Percentiles rank a stretch among this genome's conserved stretches.
Evolutionary conservation across 2,113 vertebrate species (phyloP).

Genomic region (Myrmecobius fasciatus): DNA sequence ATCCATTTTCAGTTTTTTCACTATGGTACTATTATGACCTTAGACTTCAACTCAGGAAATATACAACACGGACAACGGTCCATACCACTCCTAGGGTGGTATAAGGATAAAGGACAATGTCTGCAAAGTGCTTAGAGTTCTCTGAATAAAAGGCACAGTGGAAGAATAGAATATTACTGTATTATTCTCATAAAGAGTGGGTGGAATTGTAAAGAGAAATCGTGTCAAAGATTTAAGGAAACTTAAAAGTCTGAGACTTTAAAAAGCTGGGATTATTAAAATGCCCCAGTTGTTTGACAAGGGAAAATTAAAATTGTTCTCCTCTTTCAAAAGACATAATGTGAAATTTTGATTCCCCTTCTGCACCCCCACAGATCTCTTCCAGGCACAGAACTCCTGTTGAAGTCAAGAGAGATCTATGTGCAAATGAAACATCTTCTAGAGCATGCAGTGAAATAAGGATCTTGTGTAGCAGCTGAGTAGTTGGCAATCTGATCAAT

Average conservation of each 20-base stretch:
- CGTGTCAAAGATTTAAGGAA: conserved; percentile 71
- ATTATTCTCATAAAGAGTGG: conserved; percentile 64
- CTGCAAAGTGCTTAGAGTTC: conserved; percentile 56
- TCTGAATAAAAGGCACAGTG: conserved; percentile 32
- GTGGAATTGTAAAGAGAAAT: conserved; percentile 74
- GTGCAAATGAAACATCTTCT: neutral
- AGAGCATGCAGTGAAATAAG: neutral
- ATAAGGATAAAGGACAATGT: conserved; percentile 50
- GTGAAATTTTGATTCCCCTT: conserved; percentile 51
- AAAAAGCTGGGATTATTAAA: conserved; percentile 76
- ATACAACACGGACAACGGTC: neutral
- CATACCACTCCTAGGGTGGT: conserved; percentile 36
- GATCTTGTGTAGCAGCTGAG: neutral
- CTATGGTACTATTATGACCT: neutral
- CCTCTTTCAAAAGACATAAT: conserved; percentile 59
- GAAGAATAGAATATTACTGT: conserved; percentile 55
- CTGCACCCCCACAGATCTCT: conserved; percentile 25
- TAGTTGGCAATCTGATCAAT: rapidly evolving
- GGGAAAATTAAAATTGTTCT: conserved; percentile 79
- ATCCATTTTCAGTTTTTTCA: rapidly evolving
- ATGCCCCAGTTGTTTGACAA: conserved; percentile 75
- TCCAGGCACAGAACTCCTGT: neutral
- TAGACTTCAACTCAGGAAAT: neutral
- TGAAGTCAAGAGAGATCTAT: neutral
- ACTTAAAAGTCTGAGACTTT: conserved; percentile 71